These are phyloP conservation scores for Carpatolechia fugitivella DNA, from an alignment of 2,888 invertebrate genomes.

Conservation along the genomic window DNA sequence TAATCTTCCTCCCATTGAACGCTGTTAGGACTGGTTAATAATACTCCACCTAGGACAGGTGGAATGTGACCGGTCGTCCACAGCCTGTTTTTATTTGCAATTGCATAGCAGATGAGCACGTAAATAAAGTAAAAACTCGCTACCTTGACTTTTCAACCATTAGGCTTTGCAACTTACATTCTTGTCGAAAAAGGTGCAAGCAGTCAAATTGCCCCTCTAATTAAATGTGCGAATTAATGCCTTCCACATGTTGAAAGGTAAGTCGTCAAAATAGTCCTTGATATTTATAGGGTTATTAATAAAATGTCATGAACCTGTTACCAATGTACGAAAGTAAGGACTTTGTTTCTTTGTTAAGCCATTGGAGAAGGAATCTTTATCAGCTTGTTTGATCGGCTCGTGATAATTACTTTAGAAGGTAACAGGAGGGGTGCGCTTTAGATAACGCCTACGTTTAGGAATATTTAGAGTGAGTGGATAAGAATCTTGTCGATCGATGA, in stretches of 20 bases:
- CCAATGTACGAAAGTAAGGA: neutral
- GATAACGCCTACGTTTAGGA: conserved; percentile 4
- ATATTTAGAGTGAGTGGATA: conserved; percentile 14
- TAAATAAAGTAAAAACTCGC: conserved; percentile 29
- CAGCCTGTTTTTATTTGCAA: conserved; percentile 31
- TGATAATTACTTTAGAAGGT: conserved; percentile 4
- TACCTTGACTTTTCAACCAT: conserved; percentile 20
- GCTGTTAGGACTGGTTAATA: conserved; percentile 24
- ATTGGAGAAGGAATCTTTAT: neutral
- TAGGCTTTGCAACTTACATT: conserved; percentile 10
- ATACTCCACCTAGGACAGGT: conserved; percentile 31
- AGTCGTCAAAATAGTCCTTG: neutral
- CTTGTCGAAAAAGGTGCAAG: conserved; percentile 12
- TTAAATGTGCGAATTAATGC: neutral
- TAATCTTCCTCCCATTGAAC: neutral
- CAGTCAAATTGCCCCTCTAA: conserved; percentile 1
- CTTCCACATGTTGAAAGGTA: neutral
- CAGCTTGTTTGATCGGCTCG: conserved; percentile 1
- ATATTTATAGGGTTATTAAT: neutral
- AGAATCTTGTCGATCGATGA: conserved; percentile 21
- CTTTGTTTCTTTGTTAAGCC: neutral
- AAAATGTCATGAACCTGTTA: neutral
- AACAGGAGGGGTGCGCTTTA: conserved; percentile 1
- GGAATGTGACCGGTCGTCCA: conserved; percentile 39
- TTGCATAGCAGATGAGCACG: conserved; percentile 32